Evolutionary conservation across 2,888 invertebrate species (phyloP).

Genomic region (Heliconius charithonia): DNA sequence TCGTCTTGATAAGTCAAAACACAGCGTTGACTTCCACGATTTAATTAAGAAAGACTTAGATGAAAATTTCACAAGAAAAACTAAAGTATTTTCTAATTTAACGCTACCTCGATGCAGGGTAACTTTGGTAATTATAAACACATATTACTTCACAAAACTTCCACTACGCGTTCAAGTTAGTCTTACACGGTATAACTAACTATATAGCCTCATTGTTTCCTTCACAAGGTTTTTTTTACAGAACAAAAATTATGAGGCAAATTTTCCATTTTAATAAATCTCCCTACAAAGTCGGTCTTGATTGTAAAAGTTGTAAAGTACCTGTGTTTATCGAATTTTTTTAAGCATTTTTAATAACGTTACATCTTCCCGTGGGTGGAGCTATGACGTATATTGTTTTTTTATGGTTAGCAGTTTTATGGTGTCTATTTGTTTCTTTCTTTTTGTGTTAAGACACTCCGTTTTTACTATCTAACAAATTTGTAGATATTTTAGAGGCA

Average conservation of each 20-base stretch:
- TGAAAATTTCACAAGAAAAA: not conserved
- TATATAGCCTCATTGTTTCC: constrained; percentile 23
- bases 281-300: constrained; percentile 47
- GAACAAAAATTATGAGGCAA: constrained; percentile 36
- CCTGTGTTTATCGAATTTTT: constrained; percentile 42
- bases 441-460: not conserved
- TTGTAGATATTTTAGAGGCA: too few relatives aligned
- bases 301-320: constrained; percentile 47
- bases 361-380: not conserved
- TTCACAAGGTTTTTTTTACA: constrained; percentile 15
- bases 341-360: constrained; percentile 21
- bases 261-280: constrained; percentile 48
- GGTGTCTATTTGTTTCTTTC: not conserved
- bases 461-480: too few relatives aligned
- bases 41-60: not conserved
- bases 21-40: not conserved
- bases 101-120: not conserved
- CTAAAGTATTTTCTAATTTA: not conserved
- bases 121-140: constrained; percentile 28
- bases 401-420: not conserved
- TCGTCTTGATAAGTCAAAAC: not conserved
- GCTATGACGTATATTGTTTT: not conserved
- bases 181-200: constrained; percentile 24
- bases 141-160: constrained; percentile 30
- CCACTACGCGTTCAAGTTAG: constrained; percentile 9